Conservation (phyloP, 2,797 vertebrate genomes). For the Ctenosaura bakeri region DNA sequence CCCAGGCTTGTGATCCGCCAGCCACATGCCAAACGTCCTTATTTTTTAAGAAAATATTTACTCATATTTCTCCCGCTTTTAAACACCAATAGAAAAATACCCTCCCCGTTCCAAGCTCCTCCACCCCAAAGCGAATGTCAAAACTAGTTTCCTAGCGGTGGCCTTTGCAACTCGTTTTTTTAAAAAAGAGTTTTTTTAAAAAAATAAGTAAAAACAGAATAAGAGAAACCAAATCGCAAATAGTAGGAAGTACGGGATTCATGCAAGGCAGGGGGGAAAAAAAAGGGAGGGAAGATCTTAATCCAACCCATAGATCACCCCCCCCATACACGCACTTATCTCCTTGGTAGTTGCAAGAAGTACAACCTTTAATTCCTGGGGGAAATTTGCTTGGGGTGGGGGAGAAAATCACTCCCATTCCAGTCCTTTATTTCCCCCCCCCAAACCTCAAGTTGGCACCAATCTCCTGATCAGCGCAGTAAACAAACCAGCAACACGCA, state of each 20-base stretch:
- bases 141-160: slow-evolving; percentile 7
- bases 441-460: slow-evolving; percentile 11
- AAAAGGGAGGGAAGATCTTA: neutral
- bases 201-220: neutral
- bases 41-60: slow-evolving; percentile 61
- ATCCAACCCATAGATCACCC: neutral
- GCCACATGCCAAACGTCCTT: slow-evolving; percentile 50
- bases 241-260: neutral
- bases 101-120: slow-evolving; percentile 7
- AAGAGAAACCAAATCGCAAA: neutral
- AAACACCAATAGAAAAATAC: slow-evolving; percentile 8
- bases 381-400: neutral
- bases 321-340: no score
- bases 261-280: neutral
- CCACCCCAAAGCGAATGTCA: slow-evolving; percentile 28
- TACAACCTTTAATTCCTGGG: neutral
- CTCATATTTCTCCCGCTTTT: slow-evolving; percentile 36
- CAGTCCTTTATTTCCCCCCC: neutral
- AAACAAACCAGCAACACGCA: slow-evolving; percentile 67
- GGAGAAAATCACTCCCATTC: neutral
- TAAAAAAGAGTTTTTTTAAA: neutral
- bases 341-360: neutral
- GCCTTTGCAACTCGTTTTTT: slow-evolving; percentile 19
- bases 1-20: slow-evolving; percentile 49
- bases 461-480: slow-evolving; percentile 49